Base-by-base conservation (phyloP, 2,888 invertebrate genomes). In the Carterocephalus palaemon region DNA sequence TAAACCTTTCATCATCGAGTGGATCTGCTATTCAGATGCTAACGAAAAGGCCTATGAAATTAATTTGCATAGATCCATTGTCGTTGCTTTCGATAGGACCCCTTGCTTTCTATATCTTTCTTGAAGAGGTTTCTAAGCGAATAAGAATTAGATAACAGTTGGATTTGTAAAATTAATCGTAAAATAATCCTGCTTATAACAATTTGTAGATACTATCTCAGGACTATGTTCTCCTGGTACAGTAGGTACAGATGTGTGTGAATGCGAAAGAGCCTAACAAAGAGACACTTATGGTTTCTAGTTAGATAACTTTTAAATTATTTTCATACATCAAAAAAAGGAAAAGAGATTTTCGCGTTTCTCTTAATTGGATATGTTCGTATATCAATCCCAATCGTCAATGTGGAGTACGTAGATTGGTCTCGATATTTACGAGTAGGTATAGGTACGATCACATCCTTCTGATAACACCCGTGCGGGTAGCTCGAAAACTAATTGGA, bases 1-100 rank as follows among this genome's bases (percentile, higher is more conserved):
- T 63, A 63, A 73, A 68, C 66, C 64, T 60, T 67, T 69, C 52
- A 52, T 56, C 53, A 52, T 61, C 54, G 54, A 65, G 64, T 57
- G 54, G 47, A 40, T 49, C 54, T 40, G 55, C 70, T 62, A 72
- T 79, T 79, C 69, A 76, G 60, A 71, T 73, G 70, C 63, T 61
- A 69, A 71, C 62, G 67, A 70, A 78, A 77, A 73, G 72, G 74
- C 65, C 62, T 58, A 59, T 63, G 70, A 74, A 79, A 76, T 79
- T 78, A 80, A 83, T 83, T 82, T 79, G 70, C 79, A 78, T 75
- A 70, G 70, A 57, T 19, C 68, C 62, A 74, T 76, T 80, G 74
- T 78, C 29, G 6, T 55, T 51, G 64, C 73, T 74, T 78, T 75
- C 75, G 73, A 77, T 73, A 69, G 75, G 75, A 69, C 69, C 60